Evolutionary conservation across 2,113 vertebrate genomes (phyloP), one percentile per base, ranked within the genome.

Genomic region (Tachysurus vachellii): DNA sequence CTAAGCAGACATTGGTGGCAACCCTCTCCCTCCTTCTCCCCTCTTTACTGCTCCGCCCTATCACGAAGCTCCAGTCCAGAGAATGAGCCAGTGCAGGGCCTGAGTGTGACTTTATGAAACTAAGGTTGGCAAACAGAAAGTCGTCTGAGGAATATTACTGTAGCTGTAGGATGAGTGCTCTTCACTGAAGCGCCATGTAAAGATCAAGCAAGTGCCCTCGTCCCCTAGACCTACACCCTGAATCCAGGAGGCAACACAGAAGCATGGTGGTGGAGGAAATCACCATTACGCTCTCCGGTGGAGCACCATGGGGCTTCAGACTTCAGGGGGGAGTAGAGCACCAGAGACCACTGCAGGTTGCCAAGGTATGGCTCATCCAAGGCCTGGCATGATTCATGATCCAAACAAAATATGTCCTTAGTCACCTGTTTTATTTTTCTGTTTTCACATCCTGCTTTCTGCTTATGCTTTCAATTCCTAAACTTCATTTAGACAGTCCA

Each of bases 261-360:
- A 93, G 85, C 89, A 96, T 98, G 96, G 96, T 96, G 90, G 96
- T 96, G 89, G 96, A 98, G 89, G 97, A 99, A 92, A 95, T 97
- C 87, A 94, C 97, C 89, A 95, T 99, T 91, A 96, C 96, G 76
- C 93, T 99, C 86, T 97, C 97, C 53, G 98, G 98, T 92, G 98
- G 97, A 90, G 96, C 97, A 10, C 98, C 98, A 28, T 99, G 98
- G 98, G 98, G 98, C 80, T 99, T 99, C 93, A 96, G 98, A 90
- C 97, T 99, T 71, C 98, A 99, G 86, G 98, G 98, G 92, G 98
- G 98, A 6, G 93, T 96, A 90, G 97, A 99, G 86, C 97, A 98
- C 92, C 96, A 95, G 93, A 97, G 95, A 92, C 97, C 98, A 44
- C 97, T 99, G 50, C 97, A 98, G 92, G 98, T 99, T 89, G 97